A percentile compares a stretch with the other conserved stretches of the same genome.
phyloP scores from a whole-genome alignment of 2,888 invertebrate species.

The Mechanitis messenoides region DNA sequence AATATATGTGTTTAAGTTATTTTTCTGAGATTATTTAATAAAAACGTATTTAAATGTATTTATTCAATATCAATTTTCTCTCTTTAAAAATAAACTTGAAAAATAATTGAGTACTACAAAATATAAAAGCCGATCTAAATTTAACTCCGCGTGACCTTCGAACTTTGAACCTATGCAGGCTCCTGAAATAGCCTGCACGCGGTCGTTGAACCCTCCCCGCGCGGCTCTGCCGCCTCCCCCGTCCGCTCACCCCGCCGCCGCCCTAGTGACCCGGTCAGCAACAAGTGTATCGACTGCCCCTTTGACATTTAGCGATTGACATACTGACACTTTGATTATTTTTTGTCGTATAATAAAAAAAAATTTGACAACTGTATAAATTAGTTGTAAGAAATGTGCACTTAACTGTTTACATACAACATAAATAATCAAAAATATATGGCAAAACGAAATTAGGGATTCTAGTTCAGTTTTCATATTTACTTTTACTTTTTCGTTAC shows the following conservation, averaged over 20 bases:
- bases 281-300: conserved; percentile 71
- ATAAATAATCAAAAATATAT: too few species aligned
- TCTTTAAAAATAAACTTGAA: neutral
- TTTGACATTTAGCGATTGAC: conserved; percentile 64
- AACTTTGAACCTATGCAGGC: conserved; percentile 58
- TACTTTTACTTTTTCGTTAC: too few species aligned
- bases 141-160: conserved; percentile 49
- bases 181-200: conserved; percentile 62
- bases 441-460: too few species aligned
- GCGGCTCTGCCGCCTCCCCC: conserved; percentile 27
- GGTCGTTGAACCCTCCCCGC: conserved; percentile 54
- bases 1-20: too few species aligned
- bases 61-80: too few species aligned
- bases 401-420: too few species aligned
- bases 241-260: conserved; percentile 37
- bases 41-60: too few species aligned
- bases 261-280: conserved; percentile 68
- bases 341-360: too few species aligned
- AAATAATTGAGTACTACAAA: conserved; percentile 2
- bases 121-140: conserved; percentile 23
- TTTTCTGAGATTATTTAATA: too few species aligned
- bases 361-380: too few species aligned
- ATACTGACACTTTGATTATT: neutral
- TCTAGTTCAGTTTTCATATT: too few species aligned
- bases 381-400: too few species aligned